Evolutionary conservation across 2,888 invertebrate genomes (phyloP).

Genomic region (Antheraea yamamai): DNA sequence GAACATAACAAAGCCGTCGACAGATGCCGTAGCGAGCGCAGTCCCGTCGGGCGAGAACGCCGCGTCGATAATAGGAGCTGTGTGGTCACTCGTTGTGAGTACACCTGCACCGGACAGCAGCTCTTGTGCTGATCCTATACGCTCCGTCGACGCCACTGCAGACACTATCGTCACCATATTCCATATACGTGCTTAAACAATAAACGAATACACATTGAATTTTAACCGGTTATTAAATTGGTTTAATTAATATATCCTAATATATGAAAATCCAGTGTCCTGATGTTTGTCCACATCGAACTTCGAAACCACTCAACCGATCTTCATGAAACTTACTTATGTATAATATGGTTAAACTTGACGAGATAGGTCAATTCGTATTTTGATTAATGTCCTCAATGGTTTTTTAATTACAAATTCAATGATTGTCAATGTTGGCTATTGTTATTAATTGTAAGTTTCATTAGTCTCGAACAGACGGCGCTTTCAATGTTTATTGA

Average conservation of each 20-base stretch:
- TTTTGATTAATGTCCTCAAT: too few species aligned
- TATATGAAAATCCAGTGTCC: too few species aligned
- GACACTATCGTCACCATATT: conserved; percentile 47
- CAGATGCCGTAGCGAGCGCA: conserved; percentile 94
- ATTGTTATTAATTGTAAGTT: too few species aligned
- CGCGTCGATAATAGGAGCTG: conserved; percentile 86
- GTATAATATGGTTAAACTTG: too few species aligned
- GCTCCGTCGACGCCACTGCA: conserved; percentile 26
- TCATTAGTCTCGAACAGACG: too few species aligned
- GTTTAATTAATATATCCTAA: neutral
- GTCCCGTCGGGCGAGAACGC: conserved; percentile 97
- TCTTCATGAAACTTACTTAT: too few species aligned
- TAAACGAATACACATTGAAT: neutral
- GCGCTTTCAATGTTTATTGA: too few species aligned
- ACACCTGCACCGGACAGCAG: conserved; percentile 38
- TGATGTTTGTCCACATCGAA: too few species aligned
- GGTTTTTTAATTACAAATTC: too few species aligned
- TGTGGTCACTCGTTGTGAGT: conserved; percentile 53
- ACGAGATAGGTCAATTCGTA: too few species aligned
- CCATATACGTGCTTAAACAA: conserved; percentile 61
- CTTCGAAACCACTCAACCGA: too few species aligned
- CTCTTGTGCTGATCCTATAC: conserved; percentile 32
- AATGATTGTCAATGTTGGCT: too few species aligned
- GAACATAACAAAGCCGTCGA: conserved; percentile 95
- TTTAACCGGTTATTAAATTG: neutral